A percentile compares a stretch with the other conserved stretches of the same genome.
These are phyloP conservation scores for Drosophila nr. perissopoda DNA, from an alignment of 2,888 invertebrate genomes.

Conservation along the genomic window DNA sequence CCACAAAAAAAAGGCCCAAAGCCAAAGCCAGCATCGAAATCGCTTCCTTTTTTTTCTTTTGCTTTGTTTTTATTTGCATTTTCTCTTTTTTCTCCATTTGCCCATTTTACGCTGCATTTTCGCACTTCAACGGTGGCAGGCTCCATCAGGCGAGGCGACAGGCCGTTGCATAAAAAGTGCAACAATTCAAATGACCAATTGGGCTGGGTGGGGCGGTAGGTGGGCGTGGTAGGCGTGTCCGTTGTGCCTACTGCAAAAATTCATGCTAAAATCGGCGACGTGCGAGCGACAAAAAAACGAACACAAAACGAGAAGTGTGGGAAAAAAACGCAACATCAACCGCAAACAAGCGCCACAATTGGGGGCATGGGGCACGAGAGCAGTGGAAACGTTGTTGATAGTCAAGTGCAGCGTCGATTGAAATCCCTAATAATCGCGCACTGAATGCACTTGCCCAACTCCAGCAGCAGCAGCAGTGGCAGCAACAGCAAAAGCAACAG, in stretches of 20 bases:
- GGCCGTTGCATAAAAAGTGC: conserved; percentile 76
- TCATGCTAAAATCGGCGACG: conserved; percentile 72
- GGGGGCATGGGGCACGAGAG: neutral
- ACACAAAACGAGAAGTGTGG: conserved; percentile 47
- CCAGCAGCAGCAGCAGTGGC: neutral
- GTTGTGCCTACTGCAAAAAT: conserved; percentile 71
- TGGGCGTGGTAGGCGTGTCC: conserved; percentile 1
- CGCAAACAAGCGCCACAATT: conserved; percentile 66
- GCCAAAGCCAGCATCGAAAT: conserved; percentile 3
- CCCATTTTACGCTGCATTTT: conserved; percentile 70
- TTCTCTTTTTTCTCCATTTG: conserved; percentile 13
- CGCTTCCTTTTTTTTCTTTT: conserved; percentile 31
- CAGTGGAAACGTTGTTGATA: conserved; percentile 2
- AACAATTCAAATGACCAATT: conserved; percentile 76
- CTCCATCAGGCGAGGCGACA: conserved; percentile 48
- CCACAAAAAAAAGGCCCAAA: conserved; percentile 30
- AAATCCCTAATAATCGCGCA: conserved; percentile 76
- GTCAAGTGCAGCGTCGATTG: conserved; percentile 75
- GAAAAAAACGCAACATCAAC: conserved; percentile 69
- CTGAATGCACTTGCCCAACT: conserved; percentile 68
- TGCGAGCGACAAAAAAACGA: conserved; percentile 37
- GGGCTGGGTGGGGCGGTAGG: neutral
- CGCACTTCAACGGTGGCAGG: conserved; percentile 69
- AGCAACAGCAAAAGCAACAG: neutral
- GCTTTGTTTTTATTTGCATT: conserved; percentile 22